Conservation (phyloP, 1,140 invertebrate genomes). For the Latrodectus geometricus region DNA sequence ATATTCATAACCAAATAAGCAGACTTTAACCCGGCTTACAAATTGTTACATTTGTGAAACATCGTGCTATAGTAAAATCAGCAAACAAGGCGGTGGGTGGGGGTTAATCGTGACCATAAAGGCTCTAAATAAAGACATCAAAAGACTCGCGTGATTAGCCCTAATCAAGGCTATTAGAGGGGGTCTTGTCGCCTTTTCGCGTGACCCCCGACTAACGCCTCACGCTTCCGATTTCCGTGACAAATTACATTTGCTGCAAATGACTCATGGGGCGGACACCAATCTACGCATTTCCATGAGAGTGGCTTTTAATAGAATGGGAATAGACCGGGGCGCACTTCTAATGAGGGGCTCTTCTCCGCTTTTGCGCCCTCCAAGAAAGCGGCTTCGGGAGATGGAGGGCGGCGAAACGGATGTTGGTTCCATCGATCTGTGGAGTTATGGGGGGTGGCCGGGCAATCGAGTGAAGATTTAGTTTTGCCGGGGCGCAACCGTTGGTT, state of each 20-base stretch:
- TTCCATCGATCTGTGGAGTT: not conserved
- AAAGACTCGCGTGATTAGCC: constrained; percentile 15
- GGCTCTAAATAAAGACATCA: constrained; percentile 24
- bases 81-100: too few relatives aligned
- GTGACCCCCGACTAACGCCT: constrained; percentile 41
- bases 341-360: not conserved
- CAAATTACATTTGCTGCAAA: constrained; percentile 52
- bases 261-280: constrained; percentile 12
- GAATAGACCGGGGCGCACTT: constrained; percentile 8
- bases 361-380: not conserved
- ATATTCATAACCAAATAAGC: too few relatives aligned
- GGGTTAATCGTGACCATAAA: not conserved
- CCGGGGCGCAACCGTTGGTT: too few relatives aligned
- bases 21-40: too few relatives aligned
- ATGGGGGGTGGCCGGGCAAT: not conserved
- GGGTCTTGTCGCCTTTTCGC: constrained; percentile 43
- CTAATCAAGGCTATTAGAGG: constrained; percentile 38
- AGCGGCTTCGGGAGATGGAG: not conserved
- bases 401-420: not conserved
- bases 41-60: too few relatives aligned
- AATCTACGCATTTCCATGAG: not conserved
- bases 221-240: constrained; percentile 50
- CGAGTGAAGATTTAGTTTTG: too few relatives aligned
- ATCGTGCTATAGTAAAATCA: too few relatives aligned
- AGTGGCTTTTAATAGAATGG: constrained; percentile 30